Conservation (phyloP, 2,888 invertebrate genomes). For the Proisotoma minuta region DNA sequence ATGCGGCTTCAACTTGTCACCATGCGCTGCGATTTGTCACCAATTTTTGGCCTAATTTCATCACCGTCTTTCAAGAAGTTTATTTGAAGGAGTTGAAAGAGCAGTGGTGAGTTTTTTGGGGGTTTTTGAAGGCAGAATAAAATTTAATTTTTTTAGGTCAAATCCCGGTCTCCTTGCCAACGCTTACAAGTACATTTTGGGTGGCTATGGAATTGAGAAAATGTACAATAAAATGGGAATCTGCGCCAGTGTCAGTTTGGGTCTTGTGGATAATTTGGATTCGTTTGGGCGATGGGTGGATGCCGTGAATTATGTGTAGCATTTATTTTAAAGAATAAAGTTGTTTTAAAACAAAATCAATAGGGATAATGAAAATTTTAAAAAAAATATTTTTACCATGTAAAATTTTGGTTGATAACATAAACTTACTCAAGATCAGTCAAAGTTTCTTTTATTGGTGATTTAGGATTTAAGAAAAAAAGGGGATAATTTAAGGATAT, state of each 20-base stretch:
- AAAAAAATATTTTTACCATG: no score
- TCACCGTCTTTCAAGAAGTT: constrained; percentile 18
- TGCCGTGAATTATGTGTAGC: no score
- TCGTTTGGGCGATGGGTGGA: not conserved
- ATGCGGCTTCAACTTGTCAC: constrained; percentile 17
- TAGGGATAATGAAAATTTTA: no score
- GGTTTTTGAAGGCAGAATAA: not conserved
- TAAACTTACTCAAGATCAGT: no score
- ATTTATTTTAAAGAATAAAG: no score
- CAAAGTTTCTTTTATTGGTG: no score
- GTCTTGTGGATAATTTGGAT: not conserved
- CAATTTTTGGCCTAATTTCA: constrained; percentile 20
- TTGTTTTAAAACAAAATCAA: no score
- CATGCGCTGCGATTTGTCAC: not conserved
- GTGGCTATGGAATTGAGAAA: constrained; percentile 24
- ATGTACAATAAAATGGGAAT: constrained; percentile 12
- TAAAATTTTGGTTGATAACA: no score
- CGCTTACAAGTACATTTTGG: constrained; percentile 22
- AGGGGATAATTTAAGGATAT: no score
- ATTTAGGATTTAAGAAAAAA: no score
- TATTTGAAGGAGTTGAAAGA: constrained; percentile 17
- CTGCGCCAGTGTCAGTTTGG: not conserved
- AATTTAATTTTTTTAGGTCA: constrained; percentile 6
- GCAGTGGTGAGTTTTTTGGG: constrained; percentile 14
- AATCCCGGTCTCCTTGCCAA: not conserved